These are phyloP conservation scores for Brachyalestes nurse DNA, from an alignment of 2,797 vertebrate species.

Conservation along the genomic window DNA sequence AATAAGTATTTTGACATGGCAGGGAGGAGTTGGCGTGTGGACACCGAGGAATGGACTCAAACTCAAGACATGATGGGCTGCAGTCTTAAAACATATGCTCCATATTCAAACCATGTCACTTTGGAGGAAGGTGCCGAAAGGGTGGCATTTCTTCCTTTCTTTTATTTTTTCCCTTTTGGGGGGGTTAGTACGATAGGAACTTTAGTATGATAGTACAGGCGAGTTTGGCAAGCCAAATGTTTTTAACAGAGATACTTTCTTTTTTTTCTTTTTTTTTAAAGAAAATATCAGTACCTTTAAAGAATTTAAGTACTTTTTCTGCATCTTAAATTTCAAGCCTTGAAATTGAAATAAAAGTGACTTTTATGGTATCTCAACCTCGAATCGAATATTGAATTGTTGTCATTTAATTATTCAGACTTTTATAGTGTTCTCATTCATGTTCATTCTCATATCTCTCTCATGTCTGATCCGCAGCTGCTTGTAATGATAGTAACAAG, in stretches of 20 bases:
- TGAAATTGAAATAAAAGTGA: slow-evolving; percentile 79
- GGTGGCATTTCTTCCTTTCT: slow-evolving; percentile 66
- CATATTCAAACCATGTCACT: slow-evolving; percentile 60
- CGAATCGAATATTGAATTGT: slow-evolving; percentile 53
- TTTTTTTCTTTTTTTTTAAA: slow-evolving; percentile 68
- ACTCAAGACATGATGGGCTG: slow-evolving; percentile 67
- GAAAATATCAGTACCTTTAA: slow-evolving; percentile 63
- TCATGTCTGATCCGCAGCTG: neutral
- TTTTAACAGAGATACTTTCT: slow-evolving; percentile 72
- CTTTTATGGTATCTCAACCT: slow-evolving; percentile 72
- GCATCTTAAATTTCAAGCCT: slow-evolving; percentile 68
- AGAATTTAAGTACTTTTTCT: slow-evolving; percentile 66
- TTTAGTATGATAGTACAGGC: slow-evolving; percentile 63
- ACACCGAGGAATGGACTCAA: slow-evolving; percentile 66
- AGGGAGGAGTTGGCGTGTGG: slow-evolving; percentile 64
- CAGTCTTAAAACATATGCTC: slow-evolving; percentile 69
- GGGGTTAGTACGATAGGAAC: slow-evolving; percentile 67
- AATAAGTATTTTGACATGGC: slow-evolving; percentile 59
- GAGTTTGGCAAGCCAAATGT: slow-evolving; percentile 74
- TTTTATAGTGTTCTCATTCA: neutral
- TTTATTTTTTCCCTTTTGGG: slow-evolving; percentile 57
- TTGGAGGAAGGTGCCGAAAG: slow-evolving; percentile 70
- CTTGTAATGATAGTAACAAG: neutral
- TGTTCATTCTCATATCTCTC: neutral
- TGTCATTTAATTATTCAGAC: slow-evolving; percentile 23